Percentiles rank a stretch among this genome's conserved stretches.
These are phyloP conservation scores for Brachyptera risi DNA, from an alignment of 2,888 invertebrate genomes.

Conservation along the genomic window DNA sequence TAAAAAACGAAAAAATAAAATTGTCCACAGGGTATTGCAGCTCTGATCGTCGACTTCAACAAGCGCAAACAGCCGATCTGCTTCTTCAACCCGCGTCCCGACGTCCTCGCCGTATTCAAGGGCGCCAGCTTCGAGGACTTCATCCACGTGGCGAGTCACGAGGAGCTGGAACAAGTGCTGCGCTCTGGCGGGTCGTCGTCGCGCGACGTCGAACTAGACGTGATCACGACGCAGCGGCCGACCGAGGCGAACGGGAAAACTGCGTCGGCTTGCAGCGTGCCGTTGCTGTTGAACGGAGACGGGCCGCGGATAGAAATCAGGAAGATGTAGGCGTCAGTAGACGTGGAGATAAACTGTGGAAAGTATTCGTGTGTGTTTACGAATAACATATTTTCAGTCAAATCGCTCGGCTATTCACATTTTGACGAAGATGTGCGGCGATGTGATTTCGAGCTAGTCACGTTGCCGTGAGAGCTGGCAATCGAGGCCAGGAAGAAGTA, in stretches of 20 bases:
- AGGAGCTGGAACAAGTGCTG: conserved; percentile 57
- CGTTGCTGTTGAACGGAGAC: conserved; percentile 1
- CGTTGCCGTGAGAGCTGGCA: too few relatives aligned
- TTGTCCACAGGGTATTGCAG: conserved; percentile 69
- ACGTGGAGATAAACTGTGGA: too few relatives aligned
- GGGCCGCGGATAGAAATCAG: not conserved
- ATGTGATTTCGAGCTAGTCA: too few relatives aligned
- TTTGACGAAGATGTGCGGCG: too few relatives aligned
- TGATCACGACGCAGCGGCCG: not conserved
- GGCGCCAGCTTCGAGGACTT: conserved; percentile 62
- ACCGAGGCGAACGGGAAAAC: not conserved
- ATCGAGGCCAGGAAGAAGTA: too few relatives aligned
- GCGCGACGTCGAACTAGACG: not conserved
- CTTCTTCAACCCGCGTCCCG: conserved; percentile 62
- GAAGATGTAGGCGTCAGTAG: not conserved
- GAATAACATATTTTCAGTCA: too few relatives aligned
- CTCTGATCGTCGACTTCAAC: conserved; percentile 66
- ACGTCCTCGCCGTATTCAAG: conserved; percentile 63
- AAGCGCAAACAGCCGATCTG: conserved; percentile 68
- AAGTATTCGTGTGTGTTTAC: too few relatives aligned
- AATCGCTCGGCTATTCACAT: too few relatives aligned
- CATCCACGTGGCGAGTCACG: conserved; percentile 53
- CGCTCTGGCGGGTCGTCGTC: conserved; percentile 43
- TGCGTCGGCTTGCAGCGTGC: not conserved
- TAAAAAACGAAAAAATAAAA: too few relatives aligned